Conservation (phyloP, 2,113 vertebrate genomes). For the Hystrix brachyura region DNA sequence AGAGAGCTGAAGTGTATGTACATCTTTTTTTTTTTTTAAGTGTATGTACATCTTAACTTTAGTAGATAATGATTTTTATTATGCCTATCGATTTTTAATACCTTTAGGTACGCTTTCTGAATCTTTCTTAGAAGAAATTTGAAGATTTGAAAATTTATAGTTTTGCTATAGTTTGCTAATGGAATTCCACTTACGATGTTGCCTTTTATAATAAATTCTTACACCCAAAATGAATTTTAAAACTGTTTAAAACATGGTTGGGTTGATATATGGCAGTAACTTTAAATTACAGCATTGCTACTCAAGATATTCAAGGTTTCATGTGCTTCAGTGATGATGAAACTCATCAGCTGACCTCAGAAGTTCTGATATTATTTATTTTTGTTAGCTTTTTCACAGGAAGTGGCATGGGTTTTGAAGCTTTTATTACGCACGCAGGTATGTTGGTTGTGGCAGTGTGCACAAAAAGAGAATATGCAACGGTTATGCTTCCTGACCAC, state of each 20-base stretch:
- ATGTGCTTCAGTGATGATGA: slow-evolving; percentile 46
- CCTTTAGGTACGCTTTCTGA: slow-evolving; percentile 18
- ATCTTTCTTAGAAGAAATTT: slow-evolving; percentile 46
- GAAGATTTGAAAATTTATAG: slow-evolving; percentile 25
- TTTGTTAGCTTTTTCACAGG: slow-evolving; percentile 95
- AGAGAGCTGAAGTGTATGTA: not conserved
- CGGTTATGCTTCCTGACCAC: slow-evolving; percentile 97
- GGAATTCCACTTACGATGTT: slow-evolving; percentile 10
- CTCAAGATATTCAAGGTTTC: not conserved
- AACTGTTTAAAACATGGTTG: slow-evolving; percentile 16
- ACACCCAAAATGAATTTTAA: not conserved
- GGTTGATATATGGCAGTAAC: not conserved
- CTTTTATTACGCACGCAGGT: slow-evolving; percentile 95
- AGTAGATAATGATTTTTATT: slow-evolving; percentile 11
- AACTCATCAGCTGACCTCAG: slow-evolving; percentile 14
- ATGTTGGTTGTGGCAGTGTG: slow-evolving; percentile 97
- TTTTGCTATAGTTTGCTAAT: slow-evolving; percentile 51
- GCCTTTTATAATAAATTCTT: slow-evolving; percentile 36
- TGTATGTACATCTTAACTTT: not conserved
- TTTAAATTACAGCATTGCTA: not conserved
- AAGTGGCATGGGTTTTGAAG: slow-evolving; percentile 97
- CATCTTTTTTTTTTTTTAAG: not conserved
- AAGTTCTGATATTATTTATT: slow-evolving; percentile 71
- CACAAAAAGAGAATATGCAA: slow-evolving; percentile 98
- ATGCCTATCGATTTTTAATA: slow-evolving; percentile 45